Evolutionary conservation across 2,113 vertebrate species (phyloP).

Genomic region (Rhabdornis inornatus): DNA sequence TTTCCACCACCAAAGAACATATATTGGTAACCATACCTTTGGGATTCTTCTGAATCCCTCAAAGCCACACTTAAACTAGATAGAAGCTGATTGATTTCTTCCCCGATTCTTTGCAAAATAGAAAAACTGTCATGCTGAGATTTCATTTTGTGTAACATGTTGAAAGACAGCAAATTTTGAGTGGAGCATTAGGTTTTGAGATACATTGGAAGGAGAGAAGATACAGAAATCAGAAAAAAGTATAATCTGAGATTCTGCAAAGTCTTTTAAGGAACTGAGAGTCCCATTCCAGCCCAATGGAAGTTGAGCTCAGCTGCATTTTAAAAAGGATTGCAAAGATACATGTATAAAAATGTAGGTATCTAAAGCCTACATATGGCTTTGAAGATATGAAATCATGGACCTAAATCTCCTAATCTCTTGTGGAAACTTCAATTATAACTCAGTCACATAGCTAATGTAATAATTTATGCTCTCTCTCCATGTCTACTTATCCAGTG

Average conservation of each 20-base stretch:
- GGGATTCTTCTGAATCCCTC: neutral
- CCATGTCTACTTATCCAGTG: neutral
- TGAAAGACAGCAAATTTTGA: neutral
- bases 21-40: neutral
- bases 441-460: neutral
- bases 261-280: neutral
- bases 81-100: neutral
- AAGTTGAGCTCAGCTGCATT: neutral
- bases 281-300: neutral
- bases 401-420: neutral
- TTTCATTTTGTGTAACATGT: neutral
- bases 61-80: neutral
- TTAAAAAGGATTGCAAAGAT: neutral
- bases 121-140: neutral
- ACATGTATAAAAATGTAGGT: neutral
- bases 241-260: neutral
- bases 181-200: neutral
- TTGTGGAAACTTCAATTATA: neutral
- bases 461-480: neutral
- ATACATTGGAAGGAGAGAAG: neutral
- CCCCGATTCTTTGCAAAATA: neutral
- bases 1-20: neutral
- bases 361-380: neutral
- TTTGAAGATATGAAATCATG: neutral
- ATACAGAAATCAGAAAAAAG: neutral